These are phyloP conservation scores for cat (Felis catus) DNA, from an alignment of 2,113 vertebrate genomes.

Conservation along the genomic window DNA sequence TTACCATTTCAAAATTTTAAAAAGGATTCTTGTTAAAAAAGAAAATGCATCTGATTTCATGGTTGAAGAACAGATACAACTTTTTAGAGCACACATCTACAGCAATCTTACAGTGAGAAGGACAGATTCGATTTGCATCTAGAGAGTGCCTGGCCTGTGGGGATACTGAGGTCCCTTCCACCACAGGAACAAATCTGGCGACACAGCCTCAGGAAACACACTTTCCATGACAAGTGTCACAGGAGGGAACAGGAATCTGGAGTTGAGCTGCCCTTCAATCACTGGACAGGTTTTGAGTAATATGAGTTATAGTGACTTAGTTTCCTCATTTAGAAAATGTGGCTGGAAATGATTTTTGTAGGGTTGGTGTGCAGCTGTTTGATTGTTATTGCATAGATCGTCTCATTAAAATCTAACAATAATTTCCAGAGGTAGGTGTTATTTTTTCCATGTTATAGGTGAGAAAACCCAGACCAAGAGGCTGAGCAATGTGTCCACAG, in stretches of 20 bases:
- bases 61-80: neutral
- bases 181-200: neutral
- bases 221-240: neutral
- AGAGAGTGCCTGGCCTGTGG: neutral
- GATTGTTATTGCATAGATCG: neutral
- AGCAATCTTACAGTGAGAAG: neutral
- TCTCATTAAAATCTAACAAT: constrained; percentile 4
- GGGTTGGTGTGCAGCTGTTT: neutral
- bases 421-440: neutral
- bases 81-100: neutral
- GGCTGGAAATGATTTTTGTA: neutral
- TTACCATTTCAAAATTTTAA: neutral
- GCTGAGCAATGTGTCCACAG: neutral
- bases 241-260: neutral
- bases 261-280: neutral
- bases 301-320: neutral
- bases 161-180: neutral
- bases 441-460: neutral
- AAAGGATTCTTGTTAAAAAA: neutral
- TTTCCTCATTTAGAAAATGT: neutral
- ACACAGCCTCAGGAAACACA: neutral
- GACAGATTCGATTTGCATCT: neutral
- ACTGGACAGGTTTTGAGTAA: neutral
- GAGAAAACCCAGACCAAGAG: neutral
- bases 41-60: neutral